Percentiles rank a stretch among this genome's conserved stretches.
These are phyloP conservation scores for Apoda limacodes DNA, from an alignment of 2,888 invertebrate species.

Conservation along the genomic window DNA sequence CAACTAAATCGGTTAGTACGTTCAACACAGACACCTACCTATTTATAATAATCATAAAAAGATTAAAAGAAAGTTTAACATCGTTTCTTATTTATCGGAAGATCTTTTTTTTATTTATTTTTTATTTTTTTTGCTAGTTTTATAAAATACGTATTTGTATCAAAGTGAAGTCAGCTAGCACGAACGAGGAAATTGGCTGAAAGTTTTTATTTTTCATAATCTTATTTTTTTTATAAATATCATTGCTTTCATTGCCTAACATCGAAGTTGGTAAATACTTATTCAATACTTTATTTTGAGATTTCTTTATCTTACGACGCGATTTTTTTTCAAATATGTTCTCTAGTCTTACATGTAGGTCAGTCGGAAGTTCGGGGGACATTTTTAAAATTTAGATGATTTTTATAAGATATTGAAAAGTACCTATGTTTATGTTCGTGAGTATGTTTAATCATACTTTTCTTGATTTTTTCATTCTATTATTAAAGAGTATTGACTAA, in stretches of 20 bases:
- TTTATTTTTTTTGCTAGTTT: conserved; percentile 44
- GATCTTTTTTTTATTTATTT: conserved; percentile 55
- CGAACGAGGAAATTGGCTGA: conserved; percentile 57
- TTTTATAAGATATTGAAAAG: too few relatives aligned
- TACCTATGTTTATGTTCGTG: too few relatives aligned
- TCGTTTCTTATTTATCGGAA: conserved; percentile 50
- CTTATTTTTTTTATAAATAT: conserved; percentile 55
- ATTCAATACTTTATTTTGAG: conserved; percentile 63
- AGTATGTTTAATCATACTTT: too few relatives aligned
- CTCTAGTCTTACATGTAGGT: conserved; percentile 48
- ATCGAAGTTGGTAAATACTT: conserved; percentile 65
- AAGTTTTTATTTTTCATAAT: conserved; percentile 33
- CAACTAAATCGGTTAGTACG: conserved; percentile 64
- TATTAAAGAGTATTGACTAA: conserved; percentile 40
- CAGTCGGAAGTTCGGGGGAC: conserved; percentile 50
- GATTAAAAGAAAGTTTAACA: conserved; percentile 60
- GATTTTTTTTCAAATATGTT: conserved; percentile 51
- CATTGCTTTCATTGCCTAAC: conserved; percentile 63
- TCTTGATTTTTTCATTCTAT: too few relatives aligned
- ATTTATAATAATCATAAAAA: conserved; percentile 65
- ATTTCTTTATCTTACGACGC: conserved; percentile 63
- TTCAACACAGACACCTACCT: conserved; percentile 64
- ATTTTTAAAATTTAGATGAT: too few relatives aligned
- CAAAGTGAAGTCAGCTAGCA: conserved; percentile 63
- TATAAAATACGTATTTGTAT: conserved; percentile 68